A percentile compares a stretch with the other conserved stretches of the same genome.
Evolutionary conservation across 2,113 vertebrate species (phyloP).

Genomic region (Panthera uncia): DNA sequence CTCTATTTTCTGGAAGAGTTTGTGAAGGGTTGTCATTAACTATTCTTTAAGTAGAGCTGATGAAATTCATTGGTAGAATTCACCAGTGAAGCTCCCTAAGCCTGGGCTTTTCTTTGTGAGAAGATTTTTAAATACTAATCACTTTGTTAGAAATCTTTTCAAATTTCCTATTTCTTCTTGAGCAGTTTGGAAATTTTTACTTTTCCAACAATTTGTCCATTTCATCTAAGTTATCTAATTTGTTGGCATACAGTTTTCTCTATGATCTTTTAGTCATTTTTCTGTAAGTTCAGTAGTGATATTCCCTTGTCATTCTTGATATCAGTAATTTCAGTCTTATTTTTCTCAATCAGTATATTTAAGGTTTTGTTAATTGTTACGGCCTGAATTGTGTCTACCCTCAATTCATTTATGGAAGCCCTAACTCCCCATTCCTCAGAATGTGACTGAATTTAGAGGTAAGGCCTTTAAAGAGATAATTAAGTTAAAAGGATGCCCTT

Average conservation of each 20-base stretch:
- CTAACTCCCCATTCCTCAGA: not conserved
- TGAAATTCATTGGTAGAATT: slow-evolving; percentile 17
- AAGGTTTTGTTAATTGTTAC: not conserved
- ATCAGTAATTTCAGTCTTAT: not conserved
- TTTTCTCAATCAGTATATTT: not conserved
- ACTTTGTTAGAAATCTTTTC: not conserved
- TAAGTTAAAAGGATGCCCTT: slow-evolving; percentile 8
- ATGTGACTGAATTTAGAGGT: not conserved
- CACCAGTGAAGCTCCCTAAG: not conserved
- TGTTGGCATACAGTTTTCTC: not conserved
- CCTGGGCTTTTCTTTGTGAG: not conserved
- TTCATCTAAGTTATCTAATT: not conserved
- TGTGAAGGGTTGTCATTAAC: not conserved
- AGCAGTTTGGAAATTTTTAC: not conserved
- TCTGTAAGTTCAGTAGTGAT: not conserved
- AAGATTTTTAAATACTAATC: slow-evolving; percentile 21
- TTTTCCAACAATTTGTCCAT: not conserved
- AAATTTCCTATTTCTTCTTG: slow-evolving; percentile 2
- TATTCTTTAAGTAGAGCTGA: not conserved
- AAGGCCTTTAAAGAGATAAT: slow-evolving; percentile 19
- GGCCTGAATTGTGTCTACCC: not conserved
- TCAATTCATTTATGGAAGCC: not conserved
- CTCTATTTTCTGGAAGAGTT: not conserved
- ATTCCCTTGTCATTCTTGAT: not conserved
- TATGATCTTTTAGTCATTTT: not conserved